A percentile compares a stretch with the other conserved stretches of the same genome.
Evolutionary conservation across 1,140 invertebrate species (phyloP).

Genomic region (Brachionus angularis): DNA sequence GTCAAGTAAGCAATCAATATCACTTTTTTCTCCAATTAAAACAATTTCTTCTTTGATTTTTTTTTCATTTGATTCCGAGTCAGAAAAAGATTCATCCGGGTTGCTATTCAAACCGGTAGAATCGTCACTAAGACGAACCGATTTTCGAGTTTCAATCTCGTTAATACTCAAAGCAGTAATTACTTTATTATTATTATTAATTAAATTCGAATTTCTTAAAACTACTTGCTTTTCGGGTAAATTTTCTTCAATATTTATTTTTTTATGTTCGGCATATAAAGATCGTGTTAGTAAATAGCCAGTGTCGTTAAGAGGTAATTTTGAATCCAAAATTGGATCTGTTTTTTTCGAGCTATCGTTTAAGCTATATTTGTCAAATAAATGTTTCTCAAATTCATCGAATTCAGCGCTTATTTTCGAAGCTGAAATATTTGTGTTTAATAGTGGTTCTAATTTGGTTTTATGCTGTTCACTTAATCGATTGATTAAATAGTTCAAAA

Average conservation of each 20-base stretch:
- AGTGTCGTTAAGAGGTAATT: neutral
- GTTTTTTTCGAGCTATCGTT: too few relatives aligned
- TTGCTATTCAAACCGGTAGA: too few relatives aligned
- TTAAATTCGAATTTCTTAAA: too few relatives aligned
- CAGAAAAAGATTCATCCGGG: neutral
- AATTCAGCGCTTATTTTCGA: too few relatives aligned
- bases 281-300: slow-evolving; percentile 26
- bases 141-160: slow-evolving; percentile 21
- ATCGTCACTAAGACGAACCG: neutral
- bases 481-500: slow-evolving; percentile 20
- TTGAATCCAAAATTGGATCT: too few relatives aligned
- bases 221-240: neutral
- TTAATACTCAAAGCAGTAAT: slow-evolving; percentile 39
- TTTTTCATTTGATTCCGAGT: neutral
- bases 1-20: slow-evolving; percentile 10
- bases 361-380: neutral
- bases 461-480: slow-evolving; percentile 32
- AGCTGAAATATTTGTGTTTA: too few relatives aligned
- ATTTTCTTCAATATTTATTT: neutral
- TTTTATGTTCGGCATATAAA: slow-evolving; percentile 11
- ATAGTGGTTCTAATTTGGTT: too few relatives aligned
- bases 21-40: slow-evolving; percentile 32
- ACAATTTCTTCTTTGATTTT: slow-evolving; percentile 41
- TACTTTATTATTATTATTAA: slow-evolving; percentile 6
- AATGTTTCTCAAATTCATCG: neutral